phyloP scores from a whole-genome alignment of 2,113 vertebrate genomes.

The Nipponia nippon region DNA sequence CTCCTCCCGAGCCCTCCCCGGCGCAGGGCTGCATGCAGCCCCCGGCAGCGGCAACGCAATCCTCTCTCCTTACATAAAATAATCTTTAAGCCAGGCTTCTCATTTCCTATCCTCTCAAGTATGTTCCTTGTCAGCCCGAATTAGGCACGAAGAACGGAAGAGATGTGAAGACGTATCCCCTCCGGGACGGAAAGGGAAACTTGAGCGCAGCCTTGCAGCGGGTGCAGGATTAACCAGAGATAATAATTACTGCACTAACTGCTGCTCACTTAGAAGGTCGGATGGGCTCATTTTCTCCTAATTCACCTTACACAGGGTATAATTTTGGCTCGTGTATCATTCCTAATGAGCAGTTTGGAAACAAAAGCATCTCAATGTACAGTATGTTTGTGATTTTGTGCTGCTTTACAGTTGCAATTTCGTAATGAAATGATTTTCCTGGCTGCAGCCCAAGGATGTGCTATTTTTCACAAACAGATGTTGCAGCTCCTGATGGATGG shows the following conservation, averaged over 20 bases:
- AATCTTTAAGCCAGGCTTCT: slow-evolving; percentile 36
- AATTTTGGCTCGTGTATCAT: slow-evolving; percentile 23
- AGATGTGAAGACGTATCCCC: slow-evolving; percentile 24
- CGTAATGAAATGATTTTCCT: slow-evolving; percentile 24
- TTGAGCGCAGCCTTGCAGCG: not conserved
- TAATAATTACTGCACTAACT: not conserved
- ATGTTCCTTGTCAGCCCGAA: slow-evolving; percentile 60
- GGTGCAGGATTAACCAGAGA: not conserved
- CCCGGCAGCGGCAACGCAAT: not conserved
- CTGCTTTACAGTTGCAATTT: slow-evolving; percentile 20
- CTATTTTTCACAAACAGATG: slow-evolving; percentile 54
- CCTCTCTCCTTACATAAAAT: slow-evolving; percentile 22
- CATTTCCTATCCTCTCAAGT: slow-evolving; percentile 53
- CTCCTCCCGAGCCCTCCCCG: not conserved
- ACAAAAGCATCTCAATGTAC: slow-evolving; percentile 53
- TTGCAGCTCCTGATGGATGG: slow-evolving; percentile 44
- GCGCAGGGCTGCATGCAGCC: not conserved
- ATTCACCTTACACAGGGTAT: slow-evolving; percentile 47
- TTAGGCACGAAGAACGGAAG: slow-evolving; percentile 61
- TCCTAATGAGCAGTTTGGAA: slow-evolving; percentile 66
- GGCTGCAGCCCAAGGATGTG: slow-evolving; percentile 58
- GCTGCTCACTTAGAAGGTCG: not conserved
- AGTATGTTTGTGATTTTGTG: slow-evolving; percentile 39
- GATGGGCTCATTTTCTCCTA: not conserved
- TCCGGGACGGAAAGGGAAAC: slow-evolving; percentile 28